Conservation (phyloP, 2,888 invertebrate species). For the Nematopogon swammerdamellus region DNA sequence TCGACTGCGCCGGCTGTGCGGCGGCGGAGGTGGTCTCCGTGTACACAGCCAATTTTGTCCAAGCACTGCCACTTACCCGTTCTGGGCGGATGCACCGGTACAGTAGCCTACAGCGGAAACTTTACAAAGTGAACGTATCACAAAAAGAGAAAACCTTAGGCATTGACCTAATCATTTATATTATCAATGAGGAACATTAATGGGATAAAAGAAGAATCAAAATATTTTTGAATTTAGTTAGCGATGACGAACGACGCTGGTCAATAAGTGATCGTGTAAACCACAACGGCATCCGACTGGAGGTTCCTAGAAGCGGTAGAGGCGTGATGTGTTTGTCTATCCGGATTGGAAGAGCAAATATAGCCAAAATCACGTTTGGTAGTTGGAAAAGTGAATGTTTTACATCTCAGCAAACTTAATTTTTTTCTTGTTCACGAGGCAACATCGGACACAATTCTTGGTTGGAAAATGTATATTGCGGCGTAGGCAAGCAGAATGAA, state of each 20-base stretch:
- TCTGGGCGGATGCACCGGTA: not conserved
- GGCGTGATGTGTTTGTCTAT: not conserved
- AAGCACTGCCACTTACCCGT: not conserved
- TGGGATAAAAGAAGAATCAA: too few species aligned
- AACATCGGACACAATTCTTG: too few species aligned
- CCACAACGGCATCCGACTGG: not conserved
- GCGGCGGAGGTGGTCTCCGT: not conserved
- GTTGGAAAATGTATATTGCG: too few species aligned
- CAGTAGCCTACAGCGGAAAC: not conserved
- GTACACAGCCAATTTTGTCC: not conserved
- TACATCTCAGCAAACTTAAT: not conserved
- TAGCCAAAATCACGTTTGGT: not conserved
- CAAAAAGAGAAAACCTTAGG: too few species aligned
- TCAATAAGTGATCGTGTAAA: too few species aligned
- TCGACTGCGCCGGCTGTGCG: constrained; percentile 18
- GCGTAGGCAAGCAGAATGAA: too few species aligned
- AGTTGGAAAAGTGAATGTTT: not conserved
- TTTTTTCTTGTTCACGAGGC: too few species aligned
- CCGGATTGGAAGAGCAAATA: not conserved
- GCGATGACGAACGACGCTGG: too few species aligned
- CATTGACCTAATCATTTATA: too few species aligned
- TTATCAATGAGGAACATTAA: too few species aligned
- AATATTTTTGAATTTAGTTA: too few species aligned
- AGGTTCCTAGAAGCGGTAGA: not conserved
- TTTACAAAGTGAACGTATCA: too few species aligned